Evolutionary conservation across 2,888 invertebrate genomes (phyloP).

Genomic region (Rhingia rostrata): DNA sequence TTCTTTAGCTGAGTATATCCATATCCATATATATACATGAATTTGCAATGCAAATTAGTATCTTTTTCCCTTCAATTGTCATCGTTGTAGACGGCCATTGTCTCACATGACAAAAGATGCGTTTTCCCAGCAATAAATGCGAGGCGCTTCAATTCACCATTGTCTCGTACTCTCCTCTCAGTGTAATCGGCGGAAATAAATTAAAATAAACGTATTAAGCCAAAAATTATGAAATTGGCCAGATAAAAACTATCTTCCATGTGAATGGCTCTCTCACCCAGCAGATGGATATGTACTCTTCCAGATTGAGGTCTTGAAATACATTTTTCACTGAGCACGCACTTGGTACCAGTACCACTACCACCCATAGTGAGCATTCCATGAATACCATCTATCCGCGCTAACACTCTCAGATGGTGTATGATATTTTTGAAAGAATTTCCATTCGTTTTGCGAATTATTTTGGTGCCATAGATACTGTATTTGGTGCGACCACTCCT

Average conservation of each 20-base stretch:
- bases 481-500: conserved; percentile 26
- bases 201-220: conserved; percentile 40
- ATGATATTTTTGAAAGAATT: conserved; percentile 11
- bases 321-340: conserved; percentile 2
- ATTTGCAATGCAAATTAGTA: conserved; percentile 65
- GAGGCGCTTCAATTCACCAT: conserved; percentile 28
- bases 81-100: conserved; percentile 22
- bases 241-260: conserved; percentile 18
- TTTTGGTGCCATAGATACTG: conserved; percentile 23
- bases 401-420: neutral
- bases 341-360: neutral
- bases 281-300: neutral
- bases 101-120: conserved; percentile 22
- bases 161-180: conserved; percentile 3
- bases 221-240: conserved; percentile 21
- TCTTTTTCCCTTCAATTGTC: conserved; percentile 2
- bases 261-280: conserved; percentile 34
- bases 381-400: neutral
- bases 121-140: conserved; percentile 40
- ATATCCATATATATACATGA: too few species aligned
- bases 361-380: neutral
- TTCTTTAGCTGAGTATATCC: neutral
- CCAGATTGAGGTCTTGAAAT: conserved; percentile 2
- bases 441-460: neutral
- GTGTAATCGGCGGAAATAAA: conserved; percentile 57